These are phyloP conservation scores for Laticauda laticaudata DNA, from an alignment of 2,113 vertebrate genomes.

Conservation along the genomic window DNA sequence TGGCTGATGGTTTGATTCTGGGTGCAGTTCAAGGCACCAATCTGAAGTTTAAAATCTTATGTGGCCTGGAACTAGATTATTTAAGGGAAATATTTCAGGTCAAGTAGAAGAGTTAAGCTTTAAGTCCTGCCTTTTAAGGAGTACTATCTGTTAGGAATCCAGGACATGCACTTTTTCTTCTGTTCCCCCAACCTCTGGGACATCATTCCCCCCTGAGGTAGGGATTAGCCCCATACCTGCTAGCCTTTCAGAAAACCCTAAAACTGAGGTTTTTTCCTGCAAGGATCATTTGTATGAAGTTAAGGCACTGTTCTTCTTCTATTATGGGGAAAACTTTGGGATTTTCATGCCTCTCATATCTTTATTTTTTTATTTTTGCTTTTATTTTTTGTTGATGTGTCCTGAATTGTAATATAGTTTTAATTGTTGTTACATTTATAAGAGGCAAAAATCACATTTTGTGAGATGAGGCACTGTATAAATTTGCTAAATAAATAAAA, in stretches of 20 bases:
- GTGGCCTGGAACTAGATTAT: not conserved
- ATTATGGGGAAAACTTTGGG: not conserved
- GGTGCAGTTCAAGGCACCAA: not conserved
- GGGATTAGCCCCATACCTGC: not conserved
- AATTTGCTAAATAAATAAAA: not conserved
- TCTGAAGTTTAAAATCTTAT: not conserved
- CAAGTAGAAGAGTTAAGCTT: not conserved
- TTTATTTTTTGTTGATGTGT: not conserved
- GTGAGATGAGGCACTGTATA: not conserved
- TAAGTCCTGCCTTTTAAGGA: not conserved
- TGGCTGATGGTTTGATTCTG: not conserved
- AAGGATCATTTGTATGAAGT: not conserved
- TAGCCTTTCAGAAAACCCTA: not conserved
- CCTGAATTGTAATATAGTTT: not conserved
- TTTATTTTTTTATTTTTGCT: not conserved
- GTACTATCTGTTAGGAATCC: not conserved
- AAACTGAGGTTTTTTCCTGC: not conserved
- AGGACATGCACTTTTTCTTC: not conserved
- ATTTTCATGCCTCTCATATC: not conserved
- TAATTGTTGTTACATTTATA: not conserved
- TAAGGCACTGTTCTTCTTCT: not conserved
- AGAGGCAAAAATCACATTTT: not conserved
- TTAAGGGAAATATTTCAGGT: not conserved
- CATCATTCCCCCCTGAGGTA: not conserved
- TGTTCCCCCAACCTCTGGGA: not conserved